These are phyloP conservation scores for Apamea sordens DNA, from an alignment of 2,888 invertebrate genomes.

Conservation along the genomic window DNA sequence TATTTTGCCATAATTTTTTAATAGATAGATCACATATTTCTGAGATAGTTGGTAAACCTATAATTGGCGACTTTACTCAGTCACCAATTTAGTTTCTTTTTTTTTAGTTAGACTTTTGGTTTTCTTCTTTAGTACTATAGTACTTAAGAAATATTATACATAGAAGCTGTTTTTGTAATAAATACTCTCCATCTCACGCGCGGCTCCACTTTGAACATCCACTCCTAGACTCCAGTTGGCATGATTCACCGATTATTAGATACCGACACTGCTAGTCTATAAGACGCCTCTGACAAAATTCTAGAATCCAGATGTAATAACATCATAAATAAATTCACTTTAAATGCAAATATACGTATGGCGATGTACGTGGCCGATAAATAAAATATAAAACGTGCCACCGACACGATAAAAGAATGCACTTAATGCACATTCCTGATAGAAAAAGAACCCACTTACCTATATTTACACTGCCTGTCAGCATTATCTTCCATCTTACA, in stretches of 20 bases:
- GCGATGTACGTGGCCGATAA: conserved; percentile 5
- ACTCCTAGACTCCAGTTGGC: background rate
- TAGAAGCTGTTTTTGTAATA: no score
- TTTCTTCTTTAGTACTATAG: no score
- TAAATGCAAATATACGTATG: conserved; percentile 25
- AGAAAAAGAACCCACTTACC: conserved; percentile 75
- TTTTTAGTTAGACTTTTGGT: no score
- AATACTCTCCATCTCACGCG: no score
- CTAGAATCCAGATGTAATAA: background rate
- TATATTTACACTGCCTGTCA: conserved; percentile 82
- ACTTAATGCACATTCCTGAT: background rate
- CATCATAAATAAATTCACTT: conserved; percentile 20
- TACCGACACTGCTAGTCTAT: background rate
- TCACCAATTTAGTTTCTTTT: no score
- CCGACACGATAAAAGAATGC: background rate
- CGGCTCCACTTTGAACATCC: background rate
- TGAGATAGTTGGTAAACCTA: no score
- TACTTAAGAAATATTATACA: no score
- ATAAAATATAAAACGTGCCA: conserved; percentile 31
- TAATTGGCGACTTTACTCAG: no score
- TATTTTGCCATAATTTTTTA: no score
- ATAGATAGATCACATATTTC: no score
- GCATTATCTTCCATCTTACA: conserved; percentile 89
- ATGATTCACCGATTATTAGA: background rate
- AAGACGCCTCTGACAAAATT: background rate